Evolutionary conservation across 2,888 invertebrate genomes (phyloP).

Genomic region (Ctena decussata): DNA sequence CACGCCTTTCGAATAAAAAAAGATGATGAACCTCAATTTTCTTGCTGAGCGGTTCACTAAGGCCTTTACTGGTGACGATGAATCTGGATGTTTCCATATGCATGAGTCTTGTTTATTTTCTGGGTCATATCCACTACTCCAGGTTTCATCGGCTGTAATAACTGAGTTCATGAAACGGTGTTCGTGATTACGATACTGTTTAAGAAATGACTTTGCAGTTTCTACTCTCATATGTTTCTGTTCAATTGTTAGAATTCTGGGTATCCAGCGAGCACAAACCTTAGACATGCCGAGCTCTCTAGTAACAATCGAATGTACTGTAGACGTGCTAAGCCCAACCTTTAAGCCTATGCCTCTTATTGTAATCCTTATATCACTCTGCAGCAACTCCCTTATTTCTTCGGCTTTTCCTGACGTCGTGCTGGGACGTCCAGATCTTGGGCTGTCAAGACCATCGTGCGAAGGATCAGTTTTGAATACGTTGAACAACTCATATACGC

Average conservation of each 20-base stretch:
- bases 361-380: conserved; percentile 17
- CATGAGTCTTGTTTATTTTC: background rate
- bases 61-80: background rate
- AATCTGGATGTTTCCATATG: background rate
- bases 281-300: conserved; percentile 1
- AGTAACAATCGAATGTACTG: conserved; percentile 14
- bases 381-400: background rate
- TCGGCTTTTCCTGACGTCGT: background rate
- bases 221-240: conserved; percentile 1
- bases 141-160: background rate
- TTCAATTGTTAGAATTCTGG: conserved; percentile 18
- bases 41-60: background rate
- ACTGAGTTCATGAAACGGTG: conserved; percentile 2
- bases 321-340: conserved; percentile 12
- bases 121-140: background rate
- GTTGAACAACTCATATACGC: background rate
- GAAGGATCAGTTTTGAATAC: background rate
- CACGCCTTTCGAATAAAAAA: background rate
- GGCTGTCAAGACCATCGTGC: background rate
- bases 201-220: conserved; percentile 5
- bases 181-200: conserved; percentile 7
- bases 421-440: background rate
- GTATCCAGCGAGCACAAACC: conserved; percentile 24
- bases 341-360: background rate
- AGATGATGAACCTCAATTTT: background rate